Evolutionary conservation across 2,113 vertebrate species (phyloP), one percentile per base, ranked within the genome.

Genomic region (Deroptyus accipitrinus): DNA sequence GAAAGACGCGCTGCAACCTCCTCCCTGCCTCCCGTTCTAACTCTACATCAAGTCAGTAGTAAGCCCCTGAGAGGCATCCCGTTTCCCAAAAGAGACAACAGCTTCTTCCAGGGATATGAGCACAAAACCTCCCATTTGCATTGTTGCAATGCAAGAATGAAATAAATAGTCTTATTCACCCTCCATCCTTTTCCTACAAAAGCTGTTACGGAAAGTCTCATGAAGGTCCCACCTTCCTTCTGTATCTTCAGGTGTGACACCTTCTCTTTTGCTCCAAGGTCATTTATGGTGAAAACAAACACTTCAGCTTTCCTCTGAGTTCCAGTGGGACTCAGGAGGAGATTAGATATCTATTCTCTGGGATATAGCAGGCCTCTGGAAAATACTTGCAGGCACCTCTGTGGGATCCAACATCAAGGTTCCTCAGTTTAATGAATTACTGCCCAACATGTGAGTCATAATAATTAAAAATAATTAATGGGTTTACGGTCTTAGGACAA

Each of bases 221-320:
- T 20, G n/a, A 63, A 28, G 23, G 25, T 75, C 35, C 13, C 11
- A 13, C 63, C 42, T 73, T 24, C 12, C 12, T 74, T 81, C 46
- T 1, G 0, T 23, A 9, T 42, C 42, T 55, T 77, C 31, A 52
- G 42, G 11, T 86, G 12, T 17, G 11, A 27, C 55, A 62, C 0
- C 0, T 31, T 24, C 22, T 57, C 18, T 61, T 88, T 77, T 83
- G 28, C 24, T 70, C 10, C 75, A 52, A 64, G 33, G 17, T 82
- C 64, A 59, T 62, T 82, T 75, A 46, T 27, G 31, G 31, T 30
- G 19, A 86, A 70, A 86, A 31, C 37, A 74, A 83, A 92, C 22
- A 27, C 11, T 67, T 13, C 31, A 57, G 28, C 5, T 75, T 75
- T 73, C 13, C 33, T 41, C 49, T 13, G 55, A 75, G 31, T 68